phyloP scores from a whole-genome alignment of 2,888 invertebrate genomes.

The Blastobasis lacticolella region DNA sequence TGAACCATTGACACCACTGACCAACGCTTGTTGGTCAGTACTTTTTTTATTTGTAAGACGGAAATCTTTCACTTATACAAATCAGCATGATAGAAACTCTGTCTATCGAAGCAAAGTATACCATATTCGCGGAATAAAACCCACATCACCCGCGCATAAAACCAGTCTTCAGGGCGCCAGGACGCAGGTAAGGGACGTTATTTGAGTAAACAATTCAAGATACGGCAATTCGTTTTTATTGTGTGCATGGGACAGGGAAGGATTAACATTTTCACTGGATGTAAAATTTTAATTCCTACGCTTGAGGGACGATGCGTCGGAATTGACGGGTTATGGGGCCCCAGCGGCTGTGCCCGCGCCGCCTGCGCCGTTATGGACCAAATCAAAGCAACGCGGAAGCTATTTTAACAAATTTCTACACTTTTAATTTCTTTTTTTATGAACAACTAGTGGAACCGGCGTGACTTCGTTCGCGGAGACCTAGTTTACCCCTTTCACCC shows the following conservation, averaged over 20 bases:
- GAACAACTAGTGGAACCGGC: background rate
- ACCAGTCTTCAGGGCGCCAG: background rate
- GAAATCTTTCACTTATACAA: too few species aligned
- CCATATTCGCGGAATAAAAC: too few species aligned
- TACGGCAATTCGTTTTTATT: constrained; percentile 60
- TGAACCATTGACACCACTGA: too few species aligned
- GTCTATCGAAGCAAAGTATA: too few species aligned
- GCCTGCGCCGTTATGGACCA: background rate
- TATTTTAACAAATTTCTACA: background rate
- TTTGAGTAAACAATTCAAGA: constrained; percentile 54
- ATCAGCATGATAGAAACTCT: too few species aligned
- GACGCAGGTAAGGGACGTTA: constrained; percentile 1
- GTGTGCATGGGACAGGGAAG: constrained; percentile 52
- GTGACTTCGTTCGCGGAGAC: too few species aligned
- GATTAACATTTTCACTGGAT: constrained; percentile 64
- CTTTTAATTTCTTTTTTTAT: background rate
- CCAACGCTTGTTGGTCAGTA: too few species aligned
- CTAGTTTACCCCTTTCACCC: too few species aligned
- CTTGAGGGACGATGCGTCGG: constrained; percentile 46
- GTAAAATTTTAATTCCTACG: constrained; percentile 64
- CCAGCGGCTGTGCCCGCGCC: constrained; percentile 26
- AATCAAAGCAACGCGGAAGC: constrained; percentile 4
- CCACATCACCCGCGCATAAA: too few species aligned
- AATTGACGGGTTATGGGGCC: constrained; percentile 64
- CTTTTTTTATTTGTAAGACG: too few species aligned